Conservation (phyloP, 2,888 invertebrate genomes). For the Zygaena filipendulae region DNA sequence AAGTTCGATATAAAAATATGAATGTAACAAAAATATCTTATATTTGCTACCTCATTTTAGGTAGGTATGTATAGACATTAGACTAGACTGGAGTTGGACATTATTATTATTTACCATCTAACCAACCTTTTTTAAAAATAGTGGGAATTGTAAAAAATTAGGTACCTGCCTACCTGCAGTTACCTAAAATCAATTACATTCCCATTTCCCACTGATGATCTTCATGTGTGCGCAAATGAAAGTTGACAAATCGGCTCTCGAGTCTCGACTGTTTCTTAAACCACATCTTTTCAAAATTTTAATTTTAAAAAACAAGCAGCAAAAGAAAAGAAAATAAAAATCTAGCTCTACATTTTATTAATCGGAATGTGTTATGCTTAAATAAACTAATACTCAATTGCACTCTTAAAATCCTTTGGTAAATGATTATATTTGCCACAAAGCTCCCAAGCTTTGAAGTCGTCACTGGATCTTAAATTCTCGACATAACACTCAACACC, state of each 20-base stretch:
- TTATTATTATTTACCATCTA: too few species aligned
- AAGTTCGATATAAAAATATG: too few species aligned
- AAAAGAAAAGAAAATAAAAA: conserved; percentile 17
- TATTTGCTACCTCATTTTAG: not conserved
- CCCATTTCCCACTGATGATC: too few species aligned
- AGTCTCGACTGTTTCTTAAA: too few species aligned
- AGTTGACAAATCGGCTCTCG: too few species aligned
- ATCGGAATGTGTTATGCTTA: conserved; percentile 30
- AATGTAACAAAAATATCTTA: conserved; percentile 1
- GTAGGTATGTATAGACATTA: conserved; percentile 1
- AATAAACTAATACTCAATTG: conserved; percentile 49
- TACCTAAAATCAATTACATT: too few species aligned
- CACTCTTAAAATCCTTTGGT: conserved; percentile 56
- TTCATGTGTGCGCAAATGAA: too few species aligned
- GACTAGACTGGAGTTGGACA: conserved; percentile 1
- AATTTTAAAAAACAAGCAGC: conserved; percentile 8
- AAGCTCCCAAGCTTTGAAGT: conserved; percentile 59
- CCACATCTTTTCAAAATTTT: too few species aligned
- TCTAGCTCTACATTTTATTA: conserved; percentile 29
- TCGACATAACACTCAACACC: conserved; percentile 56
- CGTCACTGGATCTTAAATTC: conserved; percentile 48
- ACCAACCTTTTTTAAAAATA: too few species aligned
- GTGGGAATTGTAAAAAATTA: too few species aligned
- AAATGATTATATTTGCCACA: conserved; percentile 48
- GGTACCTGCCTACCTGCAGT: too few species aligned